Conservation (phyloP, 1,140 invertebrate species). For the Zaprionus gabonicus region DNA sequence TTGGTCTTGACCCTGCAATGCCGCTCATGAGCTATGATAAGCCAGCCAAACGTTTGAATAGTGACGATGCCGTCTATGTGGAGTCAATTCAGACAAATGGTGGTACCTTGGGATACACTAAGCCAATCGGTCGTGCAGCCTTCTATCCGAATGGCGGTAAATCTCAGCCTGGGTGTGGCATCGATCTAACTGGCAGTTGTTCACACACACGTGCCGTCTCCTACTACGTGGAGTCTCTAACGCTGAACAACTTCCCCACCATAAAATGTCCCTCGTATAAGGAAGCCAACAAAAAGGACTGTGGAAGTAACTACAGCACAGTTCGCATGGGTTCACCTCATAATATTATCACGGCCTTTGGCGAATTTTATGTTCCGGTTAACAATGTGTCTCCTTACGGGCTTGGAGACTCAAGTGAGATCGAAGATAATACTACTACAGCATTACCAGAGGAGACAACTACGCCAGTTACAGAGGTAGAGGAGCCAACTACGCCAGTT, state of each 20-base stretch:
- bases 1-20: conserved; percentile 86
- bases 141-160: conserved; percentile 68
- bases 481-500: neutral
- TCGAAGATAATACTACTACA: conserved; percentile 2
- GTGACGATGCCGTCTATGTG: conserved; percentile 88
- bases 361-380: conserved; percentile 63
- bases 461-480: neutral
- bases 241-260: conserved; percentile 53
- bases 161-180: conserved; percentile 86
- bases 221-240: conserved; percentile 76
- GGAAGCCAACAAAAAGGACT: conserved; percentile 57
- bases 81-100: conserved; percentile 91
- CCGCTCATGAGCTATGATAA: conserved; percentile 83
- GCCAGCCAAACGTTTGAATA: conserved; percentile 86
- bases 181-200: conserved; percentile 78
- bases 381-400: conserved; percentile 58
- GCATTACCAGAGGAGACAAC: neutral
- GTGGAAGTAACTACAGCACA: conserved; percentile 62
- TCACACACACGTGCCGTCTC: conserved; percentile 70
- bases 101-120: conserved; percentile 84
- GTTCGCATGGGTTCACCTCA: conserved; percentile 52
- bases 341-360: conserved; percentile 51
- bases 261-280: conserved; percentile 45
- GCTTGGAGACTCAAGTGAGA: conserved; percentile 29
- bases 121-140: conserved; percentile 61